phyloP scores from a whole-genome alignment of 2,113 vertebrate genomes.

The Thalassarche chlororhynchos region DNA sequence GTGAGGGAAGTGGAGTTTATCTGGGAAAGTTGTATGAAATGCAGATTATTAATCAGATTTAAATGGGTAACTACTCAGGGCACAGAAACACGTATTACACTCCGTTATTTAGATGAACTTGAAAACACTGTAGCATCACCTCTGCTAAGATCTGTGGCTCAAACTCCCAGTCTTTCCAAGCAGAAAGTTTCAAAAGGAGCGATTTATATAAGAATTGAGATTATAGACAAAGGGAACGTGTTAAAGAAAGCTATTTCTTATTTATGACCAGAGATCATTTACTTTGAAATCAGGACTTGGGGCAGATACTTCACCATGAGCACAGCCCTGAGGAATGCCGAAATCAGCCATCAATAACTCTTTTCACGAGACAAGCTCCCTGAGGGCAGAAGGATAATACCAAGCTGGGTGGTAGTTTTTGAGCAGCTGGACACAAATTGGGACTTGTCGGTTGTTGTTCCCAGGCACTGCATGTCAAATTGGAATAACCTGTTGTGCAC shows the following conservation, averaged over 20 bases:
- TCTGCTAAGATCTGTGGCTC: background rate
- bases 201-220: background rate
- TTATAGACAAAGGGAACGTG: background rate
- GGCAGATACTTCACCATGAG: slow-evolving; percentile 47
- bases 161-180: background rate
- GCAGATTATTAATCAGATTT: background rate
- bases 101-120: background rate
- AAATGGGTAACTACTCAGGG: background rate
- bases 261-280: background rate
- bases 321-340: slow-evolving; percentile 59
- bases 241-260: background rate
- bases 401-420: slow-evolving; percentile 65
- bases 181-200: background rate
- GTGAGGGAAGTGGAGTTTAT: background rate
- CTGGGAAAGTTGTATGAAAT: background rate
- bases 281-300: slow-evolving; percentile 29
- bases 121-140: background rate
- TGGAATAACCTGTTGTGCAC: slow-evolving; percentile 52
- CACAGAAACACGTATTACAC: background rate
- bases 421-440: slow-evolving; percentile 67
- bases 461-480: slow-evolving; percentile 58
- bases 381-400: slow-evolving; percentile 47
- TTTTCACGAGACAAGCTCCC: slow-evolving; percentile 56
- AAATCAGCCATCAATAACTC: slow-evolving; percentile 64
- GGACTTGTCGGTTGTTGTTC: slow-evolving; percentile 57